phyloP scores from a whole-genome alignment of 1,140 invertebrate genomes.

The Apocrypta bakeri region DNA sequence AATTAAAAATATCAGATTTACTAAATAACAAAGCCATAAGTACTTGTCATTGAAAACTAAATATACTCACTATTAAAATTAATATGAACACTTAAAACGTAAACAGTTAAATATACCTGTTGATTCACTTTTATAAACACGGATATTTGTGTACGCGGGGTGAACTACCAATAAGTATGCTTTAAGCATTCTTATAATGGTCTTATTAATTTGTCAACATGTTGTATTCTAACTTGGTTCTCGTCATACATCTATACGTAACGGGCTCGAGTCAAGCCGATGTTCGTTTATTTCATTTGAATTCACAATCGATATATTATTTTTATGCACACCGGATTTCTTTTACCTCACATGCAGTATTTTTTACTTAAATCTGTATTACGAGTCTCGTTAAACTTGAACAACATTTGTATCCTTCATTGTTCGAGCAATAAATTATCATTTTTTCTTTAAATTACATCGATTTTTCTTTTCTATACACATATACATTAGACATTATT shows the following conservation, averaged over 20 bases:
- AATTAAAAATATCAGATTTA: not conserved
- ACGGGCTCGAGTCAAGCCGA: not conserved
- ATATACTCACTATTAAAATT: not conserved
- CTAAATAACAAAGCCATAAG: not conserved
- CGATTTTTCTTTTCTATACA: constrained; percentile 63
- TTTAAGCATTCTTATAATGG: constrained; percentile 36
- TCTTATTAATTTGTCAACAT: not conserved
- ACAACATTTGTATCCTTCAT: constrained; percentile 63
- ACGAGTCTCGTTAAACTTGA: constrained; percentile 66
- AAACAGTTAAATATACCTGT: too few relatives aligned
- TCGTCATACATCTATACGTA: not conserved
- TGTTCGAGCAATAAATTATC: constrained; percentile 59
- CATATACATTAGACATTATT: constrained; percentile 57
- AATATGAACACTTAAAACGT: not conserved
- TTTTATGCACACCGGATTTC: not conserved
- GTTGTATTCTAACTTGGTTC: not conserved
- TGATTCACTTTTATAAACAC: constrained; percentile 53
- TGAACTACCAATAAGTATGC: constrained; percentile 64
- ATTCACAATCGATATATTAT: constrained; percentile 26
- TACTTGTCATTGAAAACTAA: not conserved
- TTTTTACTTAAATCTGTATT: constrained; percentile 56
- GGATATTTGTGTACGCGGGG: constrained; percentile 40
- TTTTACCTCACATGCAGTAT: constrained; percentile 27
- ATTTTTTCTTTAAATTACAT: constrained; percentile 68
- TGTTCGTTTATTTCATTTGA: constrained; percentile 6